Conservation (phyloP, 35 echinoderm and acorn worm genomes). For the Lytechinus variegatus region DNA sequence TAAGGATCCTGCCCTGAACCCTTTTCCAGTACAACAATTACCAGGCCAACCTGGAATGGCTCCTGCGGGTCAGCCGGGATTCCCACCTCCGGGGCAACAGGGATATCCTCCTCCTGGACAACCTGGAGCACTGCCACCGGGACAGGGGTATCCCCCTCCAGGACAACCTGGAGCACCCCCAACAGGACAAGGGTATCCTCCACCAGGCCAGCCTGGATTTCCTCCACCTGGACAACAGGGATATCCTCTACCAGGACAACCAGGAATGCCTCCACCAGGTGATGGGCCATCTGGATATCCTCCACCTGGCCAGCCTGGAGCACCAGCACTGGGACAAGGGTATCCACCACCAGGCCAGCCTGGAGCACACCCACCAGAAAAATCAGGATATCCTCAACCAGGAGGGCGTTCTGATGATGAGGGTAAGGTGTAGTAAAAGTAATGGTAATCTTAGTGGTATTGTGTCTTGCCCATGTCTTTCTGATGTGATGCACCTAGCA, state of each 20-base stretch:
- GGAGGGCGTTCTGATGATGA: background rate
- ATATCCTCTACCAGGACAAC: background rate
- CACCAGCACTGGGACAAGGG: background rate
- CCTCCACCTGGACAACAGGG: background rate
- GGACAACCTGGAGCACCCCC: background rate
- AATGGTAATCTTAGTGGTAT: too few relatives aligned
- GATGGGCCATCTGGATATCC: background rate
- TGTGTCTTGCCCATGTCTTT: too few relatives aligned
- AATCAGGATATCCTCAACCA: background rate
- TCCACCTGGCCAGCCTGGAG: background rate
- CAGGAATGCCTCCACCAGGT: background rate
- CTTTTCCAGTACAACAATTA: background rate
- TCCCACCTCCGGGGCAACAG: background rate
- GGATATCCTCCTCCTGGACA: background rate
- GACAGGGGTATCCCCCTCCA: background rate
- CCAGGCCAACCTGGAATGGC: background rate
- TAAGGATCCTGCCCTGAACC: background rate
- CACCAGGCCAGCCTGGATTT: background rate
- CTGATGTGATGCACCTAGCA: too few relatives aligned
- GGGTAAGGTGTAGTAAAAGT: background rate
- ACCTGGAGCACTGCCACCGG: too few relatives aligned
- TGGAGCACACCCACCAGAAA: background rate
- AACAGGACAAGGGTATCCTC: background rate
- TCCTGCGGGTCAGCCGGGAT: background rate
- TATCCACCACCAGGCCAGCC: background rate